phyloP scores from a whole-genome alignment of 2,797 vertebrate genomes.

The Neostethus bicornis region DNA sequence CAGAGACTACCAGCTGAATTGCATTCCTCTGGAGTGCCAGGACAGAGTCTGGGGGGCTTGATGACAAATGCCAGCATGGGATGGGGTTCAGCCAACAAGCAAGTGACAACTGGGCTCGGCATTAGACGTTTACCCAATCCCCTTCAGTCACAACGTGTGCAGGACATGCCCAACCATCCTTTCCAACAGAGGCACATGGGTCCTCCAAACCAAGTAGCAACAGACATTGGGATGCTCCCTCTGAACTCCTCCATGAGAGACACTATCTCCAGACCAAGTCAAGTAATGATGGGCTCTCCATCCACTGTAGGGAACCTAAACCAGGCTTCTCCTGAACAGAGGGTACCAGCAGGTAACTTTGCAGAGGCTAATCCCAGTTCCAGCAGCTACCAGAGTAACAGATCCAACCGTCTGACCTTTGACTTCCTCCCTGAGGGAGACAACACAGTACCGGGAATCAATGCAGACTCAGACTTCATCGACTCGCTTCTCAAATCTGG shows the following conservation, averaged over 20 bases:
- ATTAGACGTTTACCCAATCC: slow-evolving; percentile 79
- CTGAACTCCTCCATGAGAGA: slow-evolving; percentile 82
- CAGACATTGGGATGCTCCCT: slow-evolving; percentile 84
- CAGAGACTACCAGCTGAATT: slow-evolving; percentile 79
- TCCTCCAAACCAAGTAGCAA: slow-evolving; percentile 85
- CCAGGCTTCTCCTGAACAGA: slow-evolving; percentile 82
- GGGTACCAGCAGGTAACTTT: slow-evolving; percentile 82
- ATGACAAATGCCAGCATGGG: slow-evolving; percentile 79
- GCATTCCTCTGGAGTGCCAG: slow-evolving; percentile 70
- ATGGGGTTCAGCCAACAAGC: slow-evolving; percentile 84
- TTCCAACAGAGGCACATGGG: slow-evolving; percentile 84
- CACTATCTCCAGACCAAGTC: slow-evolving; percentile 79
- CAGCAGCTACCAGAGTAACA: slow-evolving; percentile 84
- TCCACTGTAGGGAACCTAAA: slow-evolving; percentile 78
- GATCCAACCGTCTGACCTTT: slow-evolving; percentile 86
- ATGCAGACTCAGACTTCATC: slow-evolving; percentile 95
- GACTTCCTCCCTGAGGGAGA: slow-evolving; percentile 94
- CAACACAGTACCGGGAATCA: slow-evolving; percentile 90
- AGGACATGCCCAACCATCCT: slow-evolving; percentile 78
- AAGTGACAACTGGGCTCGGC: slow-evolving; percentile 78
- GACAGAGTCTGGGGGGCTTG: slow-evolving; percentile 79
- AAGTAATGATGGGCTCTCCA: slow-evolving; percentile 78
- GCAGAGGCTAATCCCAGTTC: slow-evolving; percentile 79
- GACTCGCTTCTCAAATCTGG: slow-evolving; percentile 97
- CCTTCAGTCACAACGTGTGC: slow-evolving; percentile 80